These are phyloP conservation scores for Andrena minutula DNA, from an alignment of 2,888 invertebrate species.

Conservation along the genomic window DNA sequence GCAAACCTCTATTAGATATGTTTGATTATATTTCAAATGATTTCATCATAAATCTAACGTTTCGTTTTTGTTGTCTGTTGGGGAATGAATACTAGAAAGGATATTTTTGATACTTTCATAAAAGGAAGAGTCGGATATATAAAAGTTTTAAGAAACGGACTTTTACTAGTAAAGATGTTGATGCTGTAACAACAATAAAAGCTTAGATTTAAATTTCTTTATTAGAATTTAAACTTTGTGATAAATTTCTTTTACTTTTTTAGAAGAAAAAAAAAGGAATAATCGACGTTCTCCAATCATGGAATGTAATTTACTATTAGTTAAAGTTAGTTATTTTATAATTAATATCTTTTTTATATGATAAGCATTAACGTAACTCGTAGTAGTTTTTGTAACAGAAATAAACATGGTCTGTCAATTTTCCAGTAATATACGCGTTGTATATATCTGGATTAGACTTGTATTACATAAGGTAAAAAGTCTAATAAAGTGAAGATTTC, in stretches of 20 bases:
- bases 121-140: constrained; percentile 81
- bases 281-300: constrained; percentile 59
- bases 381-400: constrained; percentile 73
- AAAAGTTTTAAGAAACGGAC: constrained; percentile 79
- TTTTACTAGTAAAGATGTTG: constrained; percentile 79
- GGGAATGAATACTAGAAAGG: constrained; percentile 84
- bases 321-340: constrained; percentile 67
- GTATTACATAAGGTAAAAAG: constrained; percentile 59
- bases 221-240: constrained; percentile 70
- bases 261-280: constrained; percentile 49
- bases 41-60: constrained; percentile 80
- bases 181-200: constrained; percentile 81
- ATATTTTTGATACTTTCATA: constrained; percentile 88
- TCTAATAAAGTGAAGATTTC: constrained; percentile 61
- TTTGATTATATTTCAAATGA: constrained; percentile 81
- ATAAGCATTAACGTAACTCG: constrained; percentile 69
- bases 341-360: constrained; percentile 73
- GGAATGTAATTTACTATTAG: constrained; percentile 68
- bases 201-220: constrained; percentile 80
- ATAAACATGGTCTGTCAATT: constrained; percentile 69
- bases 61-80: constrained; percentile 83
- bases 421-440: constrained; percentile 63
- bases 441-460: constrained; percentile 64
- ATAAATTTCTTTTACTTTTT: constrained; percentile 70
- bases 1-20: constrained; percentile 78